Evolutionary conservation across 2,797 vertebrate species (phyloP).

Genomic region (Hemitrygon akajei): DNA sequence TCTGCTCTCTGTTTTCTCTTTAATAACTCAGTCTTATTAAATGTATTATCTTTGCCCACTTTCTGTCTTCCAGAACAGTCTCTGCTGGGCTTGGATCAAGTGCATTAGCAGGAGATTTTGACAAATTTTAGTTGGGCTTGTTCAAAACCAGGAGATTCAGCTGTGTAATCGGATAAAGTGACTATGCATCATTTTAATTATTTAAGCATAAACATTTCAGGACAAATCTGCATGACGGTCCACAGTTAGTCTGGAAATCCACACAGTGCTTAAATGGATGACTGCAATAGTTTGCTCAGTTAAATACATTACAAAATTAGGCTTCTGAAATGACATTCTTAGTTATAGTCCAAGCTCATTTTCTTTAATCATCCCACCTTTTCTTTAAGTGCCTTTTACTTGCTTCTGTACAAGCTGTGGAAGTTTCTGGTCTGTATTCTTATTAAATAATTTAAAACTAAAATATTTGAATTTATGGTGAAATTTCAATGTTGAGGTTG

Average conservation of each 20-base stretch:
- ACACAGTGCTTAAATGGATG: not conserved
- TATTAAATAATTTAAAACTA: not conserved
- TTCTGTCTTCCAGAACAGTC: not conserved
- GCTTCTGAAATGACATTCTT: not conserved
- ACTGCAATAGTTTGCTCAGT: not conserved
- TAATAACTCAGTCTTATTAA: not conserved
- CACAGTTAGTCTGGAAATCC: constrained; percentile 6
- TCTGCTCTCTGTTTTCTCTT: not conserved
- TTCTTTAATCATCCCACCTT: not conserved
- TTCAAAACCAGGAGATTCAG: not conserved
- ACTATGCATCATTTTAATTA: constrained; percentile 3
- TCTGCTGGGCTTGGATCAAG: not conserved
- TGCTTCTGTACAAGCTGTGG: not conserved
- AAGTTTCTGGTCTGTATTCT: not conserved
- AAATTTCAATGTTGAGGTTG: too few relatives aligned
- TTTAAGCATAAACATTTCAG: constrained; percentile 3
- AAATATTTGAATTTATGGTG: too few relatives aligned
- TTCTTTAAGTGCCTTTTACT: not conserved
- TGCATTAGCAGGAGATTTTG: not conserved
- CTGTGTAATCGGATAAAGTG: not conserved
- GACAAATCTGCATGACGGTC: not conserved
- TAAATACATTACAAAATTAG: not conserved
- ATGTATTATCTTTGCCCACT: not conserved
- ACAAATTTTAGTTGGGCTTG: not conserved
- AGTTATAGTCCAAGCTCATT: not conserved